These are phyloP conservation scores for Paguma larvata DNA, from an alignment of 2,797 vertebrate genomes.

Conservation along the genomic window DNA sequence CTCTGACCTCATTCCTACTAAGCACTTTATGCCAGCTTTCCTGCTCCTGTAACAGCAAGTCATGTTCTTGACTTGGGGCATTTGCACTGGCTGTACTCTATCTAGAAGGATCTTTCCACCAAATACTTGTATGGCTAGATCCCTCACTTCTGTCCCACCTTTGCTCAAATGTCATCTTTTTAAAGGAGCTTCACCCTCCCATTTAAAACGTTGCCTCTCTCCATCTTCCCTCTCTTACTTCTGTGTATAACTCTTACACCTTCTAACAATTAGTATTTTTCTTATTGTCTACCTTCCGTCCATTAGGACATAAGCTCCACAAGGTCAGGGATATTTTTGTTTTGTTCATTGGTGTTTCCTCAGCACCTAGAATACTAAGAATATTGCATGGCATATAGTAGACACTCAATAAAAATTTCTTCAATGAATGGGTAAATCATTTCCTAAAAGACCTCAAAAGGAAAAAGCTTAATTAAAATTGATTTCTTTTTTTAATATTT, in stretches of 20 bases:
- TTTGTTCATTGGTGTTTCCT: not conserved
- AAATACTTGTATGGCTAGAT: not conserved
- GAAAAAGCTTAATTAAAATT: slow-evolving; percentile 3
- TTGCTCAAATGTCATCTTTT: slow-evolving; percentile 24
- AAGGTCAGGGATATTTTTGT: not conserved
- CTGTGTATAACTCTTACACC: not conserved
- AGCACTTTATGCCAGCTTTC: not conserved
- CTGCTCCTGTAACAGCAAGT: not conserved
- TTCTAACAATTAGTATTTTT: slow-evolving; percentile 7
- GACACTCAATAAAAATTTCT: not conserved
- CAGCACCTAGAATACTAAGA: not conserved
- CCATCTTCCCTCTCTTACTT: not conserved
- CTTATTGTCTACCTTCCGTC: not conserved
- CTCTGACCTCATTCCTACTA: slow-evolving; percentile 58
- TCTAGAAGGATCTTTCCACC: slow-evolving; percentile 39
- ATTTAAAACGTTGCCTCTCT: not conserved
- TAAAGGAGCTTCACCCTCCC: not conserved
- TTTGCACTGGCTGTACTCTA: not conserved
- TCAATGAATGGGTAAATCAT: not conserved
- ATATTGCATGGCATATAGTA: not conserved
- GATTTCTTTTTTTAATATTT: too few species aligned
- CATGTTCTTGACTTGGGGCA: not conserved
- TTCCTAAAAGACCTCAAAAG: not conserved
- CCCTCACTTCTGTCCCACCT: not conserved
- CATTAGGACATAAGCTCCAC: not conserved